Evolutionary conservation across 2,797 vertebrate species (phyloP), one percentile per base, ranked within the genome.

Genomic region (Lagorchestes hirsutus): DNA sequence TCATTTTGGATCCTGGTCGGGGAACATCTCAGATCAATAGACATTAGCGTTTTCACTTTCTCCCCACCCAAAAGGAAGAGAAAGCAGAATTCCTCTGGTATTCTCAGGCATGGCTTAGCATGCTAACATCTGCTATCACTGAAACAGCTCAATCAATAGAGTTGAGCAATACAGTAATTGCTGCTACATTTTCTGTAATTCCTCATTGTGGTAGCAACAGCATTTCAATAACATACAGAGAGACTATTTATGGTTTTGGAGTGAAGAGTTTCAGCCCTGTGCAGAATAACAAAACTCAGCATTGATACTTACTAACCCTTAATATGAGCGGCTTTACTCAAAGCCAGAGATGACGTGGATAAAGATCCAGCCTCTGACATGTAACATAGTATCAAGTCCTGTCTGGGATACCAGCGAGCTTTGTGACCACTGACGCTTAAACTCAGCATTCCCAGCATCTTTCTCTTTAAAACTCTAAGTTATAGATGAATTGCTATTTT

Each of bases 121-220:
- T 90, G 95, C 91, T 95, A 90, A 55, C 82, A 52, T 91, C 40
- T 92, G 27, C 56, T 55, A 92, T 94, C n/a, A 0, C 93, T 90
- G 58, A 91, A 97, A 93, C 95, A 95, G 95, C 92, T 98, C 97
- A 91, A 94, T 98, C 97, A 97, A 95, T 96, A 97, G 93, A 40
- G 93, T 97, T 97, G 94, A 98, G 91, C 97, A 96, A 97, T 97
- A 93, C 94, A 97, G 98, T 98, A 94, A 98, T 97, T 94, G 94
- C 92, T 93, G 57, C 97, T 92, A 58, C 82, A 52, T 92, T 95
- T 97, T 97, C 96, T 94, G 93, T 97, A 94, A 97, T 97, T 97
- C 94, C 91, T 97, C 96, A 94, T 93, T 96, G 97, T 94, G 74
- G 95, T 96, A 93, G 92, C 95, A 97, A 92, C 93, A 98, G 95